Percentiles rank a stretch among this genome's conserved stretches.
Conservation (phyloP, 2,797 vertebrate genomes). For the Emydoidea blandingii region DNA sequence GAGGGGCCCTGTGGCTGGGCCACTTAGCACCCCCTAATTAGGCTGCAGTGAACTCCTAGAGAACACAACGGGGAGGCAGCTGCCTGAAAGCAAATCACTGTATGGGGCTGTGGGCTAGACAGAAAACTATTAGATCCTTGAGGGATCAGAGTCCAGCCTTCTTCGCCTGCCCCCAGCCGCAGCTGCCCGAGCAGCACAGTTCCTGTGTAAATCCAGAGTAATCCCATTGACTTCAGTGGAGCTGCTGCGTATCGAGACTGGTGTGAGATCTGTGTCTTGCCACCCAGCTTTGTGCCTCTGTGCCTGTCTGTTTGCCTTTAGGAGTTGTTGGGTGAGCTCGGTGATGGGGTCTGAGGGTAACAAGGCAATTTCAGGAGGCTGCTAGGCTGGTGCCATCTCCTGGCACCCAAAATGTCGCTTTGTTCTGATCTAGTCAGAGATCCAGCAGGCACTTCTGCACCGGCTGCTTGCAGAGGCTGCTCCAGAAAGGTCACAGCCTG, state of each 20-base stretch:
- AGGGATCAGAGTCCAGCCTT: background rate
- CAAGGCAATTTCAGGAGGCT: background rate
- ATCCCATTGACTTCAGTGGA: background rate
- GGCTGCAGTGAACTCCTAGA: background rate
- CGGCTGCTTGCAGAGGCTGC: background rate
- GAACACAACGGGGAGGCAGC: background rate
- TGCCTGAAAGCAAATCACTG: background rate
- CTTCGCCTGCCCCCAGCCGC: background rate
- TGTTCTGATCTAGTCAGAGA: background rate
- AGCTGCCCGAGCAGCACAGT: background rate
- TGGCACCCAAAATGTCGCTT: background rate
- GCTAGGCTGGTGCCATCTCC: background rate
- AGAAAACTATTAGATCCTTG: background rate
- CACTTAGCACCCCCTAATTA: background rate
- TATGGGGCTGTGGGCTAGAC: background rate
- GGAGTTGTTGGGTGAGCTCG: background rate
- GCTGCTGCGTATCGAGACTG: background rate
- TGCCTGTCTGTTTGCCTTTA: background rate
- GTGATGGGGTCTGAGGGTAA: background rate
- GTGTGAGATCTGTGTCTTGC: background rate
- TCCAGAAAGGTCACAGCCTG: background rate
- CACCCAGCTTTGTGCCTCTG: background rate
- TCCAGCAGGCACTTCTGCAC: background rate
- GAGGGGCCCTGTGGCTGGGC: background rate
- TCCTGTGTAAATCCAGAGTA: background rate